These are phyloP conservation scores for Sinohyriopsis cumingii DNA, from an alignment of 2,888 invertebrate species.

Conservation along the genomic window DNA sequence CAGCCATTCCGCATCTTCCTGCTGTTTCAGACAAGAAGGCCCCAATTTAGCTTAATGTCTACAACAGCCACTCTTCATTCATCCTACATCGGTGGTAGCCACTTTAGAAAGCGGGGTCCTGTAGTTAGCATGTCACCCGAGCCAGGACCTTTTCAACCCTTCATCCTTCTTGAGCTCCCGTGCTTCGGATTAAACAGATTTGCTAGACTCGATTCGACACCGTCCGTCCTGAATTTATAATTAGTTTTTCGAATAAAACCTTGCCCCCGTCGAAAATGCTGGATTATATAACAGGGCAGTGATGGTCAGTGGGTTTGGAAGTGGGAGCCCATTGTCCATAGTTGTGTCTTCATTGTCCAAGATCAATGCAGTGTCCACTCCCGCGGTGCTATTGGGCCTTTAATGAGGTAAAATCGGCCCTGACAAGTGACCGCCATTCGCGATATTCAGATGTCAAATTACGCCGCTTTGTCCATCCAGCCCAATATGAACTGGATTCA, in stretches of 20 bases:
- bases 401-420: constrained; percentile 38
- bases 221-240: constrained; percentile 32
- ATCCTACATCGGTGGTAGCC: too few relatives aligned
- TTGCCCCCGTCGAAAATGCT: constrained; percentile 30
- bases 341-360: constrained; percentile 32
- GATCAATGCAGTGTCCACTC: constrained; percentile 38
- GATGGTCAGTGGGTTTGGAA: constrained; percentile 13
- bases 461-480: constrained; percentile 33
- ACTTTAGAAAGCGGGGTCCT: too few relatives aligned
- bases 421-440: constrained; percentile 34
- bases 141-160: too few relatives aligned
- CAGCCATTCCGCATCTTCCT: too few relatives aligned
- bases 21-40: too few relatives aligned
- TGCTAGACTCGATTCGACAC: too few relatives aligned
- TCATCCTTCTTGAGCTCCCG: too few relatives aligned
- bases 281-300: constrained; percentile 30
- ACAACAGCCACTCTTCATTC: too few relatives aligned
- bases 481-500: too few relatives aligned
- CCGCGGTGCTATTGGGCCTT: constrained; percentile 32
- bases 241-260: constrained; percentile 42
- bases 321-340: constrained; percentile 27
- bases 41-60: too few relatives aligned
- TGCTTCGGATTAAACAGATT: too few relatives aligned
- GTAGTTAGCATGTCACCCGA: too few relatives aligned
- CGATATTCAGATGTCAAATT: constrained; percentile 43